Base-by-base conservation (phyloP, 2,888 invertebrate species). In the Rhagophthalmus giganteus region DNA sequence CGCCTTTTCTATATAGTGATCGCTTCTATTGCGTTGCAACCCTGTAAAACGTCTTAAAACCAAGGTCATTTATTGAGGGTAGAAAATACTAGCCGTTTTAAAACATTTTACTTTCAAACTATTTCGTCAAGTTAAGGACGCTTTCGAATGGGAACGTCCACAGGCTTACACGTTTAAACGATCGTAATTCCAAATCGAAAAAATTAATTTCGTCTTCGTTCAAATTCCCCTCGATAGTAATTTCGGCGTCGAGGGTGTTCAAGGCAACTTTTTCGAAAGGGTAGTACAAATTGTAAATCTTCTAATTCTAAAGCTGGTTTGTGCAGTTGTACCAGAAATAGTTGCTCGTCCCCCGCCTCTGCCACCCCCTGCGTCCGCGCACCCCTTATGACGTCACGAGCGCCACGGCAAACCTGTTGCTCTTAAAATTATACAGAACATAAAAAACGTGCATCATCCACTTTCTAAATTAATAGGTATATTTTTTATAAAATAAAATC, bases 41-140 rank as follows among this genome's bases (percentile, higher is more conserved):
- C 70, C 71, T 57, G 67, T 60, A 59, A 61, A 67, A 66, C 70
- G 67, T 69, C 71, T 71, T 70, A 66, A 63, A 42, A 62, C 65
- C 69, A 73, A 73, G 73, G 73, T 58, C 73, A 55, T 52, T 59
- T 58, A 61, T 63, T 63, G 67, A 71, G 73, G 73, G 73, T 72
- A 66, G 71, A 57, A 63, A 65, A 57, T 73, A 73, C 70, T 72
- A 72, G 34, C 54, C 68, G 56, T 59, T 42, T 52, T 48, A 55
- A 62, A 58, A 62, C 59, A 26, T 16, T 52, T 15, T 15, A 24
- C 12, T 20, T 3, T 14, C 8, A 31, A n/a, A n/a, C n/a, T n/a
- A n/a, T n/a, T 37, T 37, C 12, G n/a, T 37, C n/a, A n/a, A 6
- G 6, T 28, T 28, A 6, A 9, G 6, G 9, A n/a, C n/a, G n/a